phyloP scores from a whole-genome alignment of 2,113 vertebrate species.

The Pachyramphus minor region DNA sequence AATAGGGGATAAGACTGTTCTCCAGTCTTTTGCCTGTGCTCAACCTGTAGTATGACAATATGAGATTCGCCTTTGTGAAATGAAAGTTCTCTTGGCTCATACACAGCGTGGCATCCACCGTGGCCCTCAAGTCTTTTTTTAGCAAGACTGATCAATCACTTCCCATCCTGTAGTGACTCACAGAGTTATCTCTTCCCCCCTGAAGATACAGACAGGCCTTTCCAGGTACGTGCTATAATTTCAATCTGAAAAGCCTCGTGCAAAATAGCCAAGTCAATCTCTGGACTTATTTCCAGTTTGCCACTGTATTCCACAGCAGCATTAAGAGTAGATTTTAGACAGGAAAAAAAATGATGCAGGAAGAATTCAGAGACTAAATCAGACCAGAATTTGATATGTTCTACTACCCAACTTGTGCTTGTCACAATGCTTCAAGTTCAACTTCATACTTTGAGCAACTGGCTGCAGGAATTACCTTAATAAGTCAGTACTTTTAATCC shows the following conservation, averaged over 20 bases:
- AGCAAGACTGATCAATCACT: not conserved
- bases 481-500: not conserved
- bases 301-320: not conserved
- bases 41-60: not conserved
- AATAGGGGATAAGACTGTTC: not conserved
- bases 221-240: not conserved
- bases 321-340: not conserved
- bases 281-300: not conserved
- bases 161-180: not conserved
- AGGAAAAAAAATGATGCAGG: not conserved
- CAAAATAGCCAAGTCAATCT: not conserved
- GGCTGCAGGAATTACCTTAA: not conserved
- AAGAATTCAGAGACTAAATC: not conserved
- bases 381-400: not conserved
- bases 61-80: not conserved
- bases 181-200: not conserved
- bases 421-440: not conserved
- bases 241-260: not conserved
- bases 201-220: not conserved
- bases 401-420: not conserved
- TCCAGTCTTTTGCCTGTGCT: not conserved
- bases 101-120: not conserved
- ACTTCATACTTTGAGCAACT: not conserved
- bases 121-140: not conserved
- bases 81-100: not conserved